phyloP scores from a whole-genome alignment of 2,888 invertebrate genomes.

The Coelopa pilipes region DNA sequence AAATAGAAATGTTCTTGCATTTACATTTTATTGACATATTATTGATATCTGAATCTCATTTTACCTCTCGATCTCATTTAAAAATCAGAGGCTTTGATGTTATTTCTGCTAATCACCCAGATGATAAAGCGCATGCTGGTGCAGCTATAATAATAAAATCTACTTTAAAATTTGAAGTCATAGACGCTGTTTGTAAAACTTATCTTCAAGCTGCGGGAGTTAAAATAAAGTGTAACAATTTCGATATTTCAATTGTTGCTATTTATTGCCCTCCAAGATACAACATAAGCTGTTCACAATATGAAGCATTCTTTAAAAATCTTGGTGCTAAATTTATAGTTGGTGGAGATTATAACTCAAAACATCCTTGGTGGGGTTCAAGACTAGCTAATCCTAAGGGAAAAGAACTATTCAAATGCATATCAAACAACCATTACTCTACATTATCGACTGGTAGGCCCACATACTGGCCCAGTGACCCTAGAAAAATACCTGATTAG shows the following conservation, averaged over 20 bases:
- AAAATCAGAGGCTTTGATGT: not conserved
- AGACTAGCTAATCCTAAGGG: slow-evolving; percentile 36
- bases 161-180: slow-evolving; percentile 13
- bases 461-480: slow-evolving; percentile 33
- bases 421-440: slow-evolving; percentile 12
- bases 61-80: not conserved
- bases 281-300: slow-evolving; percentile 25
- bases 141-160: slow-evolving; percentile 25
- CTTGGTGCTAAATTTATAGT: slow-evolving; percentile 37
- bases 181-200: not conserved
- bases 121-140: slow-evolving; percentile 30
- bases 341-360: slow-evolving; percentile 42
- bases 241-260: not conserved
- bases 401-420: slow-evolving; percentile 32
- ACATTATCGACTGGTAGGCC: slow-evolving; percentile 29
- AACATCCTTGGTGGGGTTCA: slow-evolving; percentile 41
- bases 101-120: not conserved
- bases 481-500: slow-evolving; percentile 30
- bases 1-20: not conserved
- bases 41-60: not conserved
- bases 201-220: slow-evolving; percentile 14
- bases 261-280: slow-evolving; percentile 37
- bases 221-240: not conserved
- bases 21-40: not conserved
- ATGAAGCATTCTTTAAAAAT: slow-evolving; percentile 31